Evolutionary conservation across 2,797 vertebrate genomes (phyloP).

Genomic region (Scolopax rusticola): DNA sequence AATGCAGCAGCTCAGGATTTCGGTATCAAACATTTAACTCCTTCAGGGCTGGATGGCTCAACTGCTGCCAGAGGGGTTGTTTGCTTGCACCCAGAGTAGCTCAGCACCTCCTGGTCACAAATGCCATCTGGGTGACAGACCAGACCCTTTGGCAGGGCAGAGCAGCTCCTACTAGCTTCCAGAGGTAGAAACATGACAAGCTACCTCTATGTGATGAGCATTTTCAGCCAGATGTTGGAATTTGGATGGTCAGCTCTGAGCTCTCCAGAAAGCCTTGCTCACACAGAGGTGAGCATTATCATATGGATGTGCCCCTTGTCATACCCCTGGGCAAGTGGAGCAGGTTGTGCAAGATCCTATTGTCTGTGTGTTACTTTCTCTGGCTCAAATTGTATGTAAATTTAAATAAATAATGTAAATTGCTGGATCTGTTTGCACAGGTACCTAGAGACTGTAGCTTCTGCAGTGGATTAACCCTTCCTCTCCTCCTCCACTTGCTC

Average conservation of each 20-base stretch:
- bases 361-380: neutral
- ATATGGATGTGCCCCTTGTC: fast-evolving
- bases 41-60: neutral
- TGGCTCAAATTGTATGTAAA: neutral
- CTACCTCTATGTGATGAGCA: neutral
- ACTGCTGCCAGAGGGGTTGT: neutral
- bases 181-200: neutral
- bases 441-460: neutral
- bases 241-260: neutral
- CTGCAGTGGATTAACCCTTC: neutral
- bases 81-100: neutral
- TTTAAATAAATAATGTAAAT: neutral
- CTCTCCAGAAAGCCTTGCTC: neutral
- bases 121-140: neutral
- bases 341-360: neutral
- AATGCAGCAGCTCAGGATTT: neutral
- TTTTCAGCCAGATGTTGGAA: neutral
- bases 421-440: neutral
- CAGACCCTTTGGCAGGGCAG: neutral
- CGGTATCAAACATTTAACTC: neutral
- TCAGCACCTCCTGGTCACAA: neutral
- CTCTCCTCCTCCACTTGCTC: neutral
- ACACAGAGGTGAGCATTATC: fast-evolving
- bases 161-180: neutral
- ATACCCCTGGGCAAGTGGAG: fast-evolving